Evolutionary conservation across 2,113 vertebrate species (phyloP).

Genomic region (Ptychochromis oligacanthus): DNA sequence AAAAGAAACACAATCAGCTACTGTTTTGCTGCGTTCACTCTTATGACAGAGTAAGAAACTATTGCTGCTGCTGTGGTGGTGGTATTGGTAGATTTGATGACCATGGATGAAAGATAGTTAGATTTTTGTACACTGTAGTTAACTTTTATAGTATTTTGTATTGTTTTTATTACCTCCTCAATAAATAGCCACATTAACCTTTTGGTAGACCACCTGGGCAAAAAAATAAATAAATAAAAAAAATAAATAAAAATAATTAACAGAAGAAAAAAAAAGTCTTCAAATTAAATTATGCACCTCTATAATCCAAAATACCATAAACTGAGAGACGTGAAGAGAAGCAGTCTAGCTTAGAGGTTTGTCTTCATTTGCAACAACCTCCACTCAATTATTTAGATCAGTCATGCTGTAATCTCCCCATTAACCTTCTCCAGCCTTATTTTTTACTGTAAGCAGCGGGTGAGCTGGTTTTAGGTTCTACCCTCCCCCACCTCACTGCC

Average conservation of each 20-base stretch:
- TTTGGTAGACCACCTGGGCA: not conserved
- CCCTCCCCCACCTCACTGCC: constrained; percentile 18
- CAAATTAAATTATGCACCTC: not conserved
- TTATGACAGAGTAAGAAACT: not conserved
- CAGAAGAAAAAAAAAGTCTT: not conserved
- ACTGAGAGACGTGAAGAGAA: not conserved
- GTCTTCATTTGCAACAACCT: not conserved
- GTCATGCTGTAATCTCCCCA: constrained; percentile 47
- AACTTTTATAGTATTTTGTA: not conserved
- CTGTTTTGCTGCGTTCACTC: no score
- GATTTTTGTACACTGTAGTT: not conserved
- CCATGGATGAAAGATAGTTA: not conserved
- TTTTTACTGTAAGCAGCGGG: constrained; percentile 27
- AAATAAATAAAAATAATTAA: fast-evolving
- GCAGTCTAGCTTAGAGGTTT: not conserved
- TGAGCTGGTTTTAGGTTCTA: constrained; percentile 18
- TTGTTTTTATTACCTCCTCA: not conserved
- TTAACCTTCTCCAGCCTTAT: constrained; percentile 47
- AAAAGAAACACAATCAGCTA: no score
- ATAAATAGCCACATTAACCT: not conserved
- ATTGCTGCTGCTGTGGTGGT: not conserved
- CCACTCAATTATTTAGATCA: constrained; percentile 23
- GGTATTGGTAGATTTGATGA: not conserved
- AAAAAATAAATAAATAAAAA: not conserved
- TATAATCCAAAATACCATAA: not conserved